Base-by-base conservation (phyloP, 2,113 vertebrate species). In the Chaenocephalus aceratus region DNA sequence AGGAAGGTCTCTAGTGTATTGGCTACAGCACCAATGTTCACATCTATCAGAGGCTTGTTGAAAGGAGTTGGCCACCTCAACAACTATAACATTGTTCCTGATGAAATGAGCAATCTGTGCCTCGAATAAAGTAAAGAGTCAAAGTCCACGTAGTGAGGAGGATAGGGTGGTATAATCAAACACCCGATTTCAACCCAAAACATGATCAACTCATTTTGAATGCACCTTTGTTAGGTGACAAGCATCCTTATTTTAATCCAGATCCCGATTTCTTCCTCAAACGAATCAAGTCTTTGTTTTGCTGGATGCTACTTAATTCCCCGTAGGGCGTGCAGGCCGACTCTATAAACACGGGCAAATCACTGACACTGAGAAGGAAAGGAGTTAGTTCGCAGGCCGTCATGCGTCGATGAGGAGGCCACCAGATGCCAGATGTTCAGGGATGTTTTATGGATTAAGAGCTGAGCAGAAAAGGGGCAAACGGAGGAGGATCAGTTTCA, bases 391-490 rank as follows among this genome's bases (percentile, higher is more conserved):
- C 51, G 3, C 72, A 51, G 52, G 18, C 45, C 67, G 45, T 82
- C 51, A 44, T 70, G 44, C 87, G 83, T 73, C 18, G 52, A 77
- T 48, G 85, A 85, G 67, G 62, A 72, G 74, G 70, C 72, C 12
- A 82, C 61, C 83, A 87, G 80, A 72, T 88, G 77, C 77, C 90
- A 89, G 89, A 91, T 81, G 86, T 84, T 84, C 77, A 14, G 67
- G 77, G 83, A 91, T 90, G 87, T 84, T 90, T 91, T 90, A 87
- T 91, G 91, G 93, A 92, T 94, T 94, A 91, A 86, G 86, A 84
- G 85, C 77, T 69, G 64, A 77, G 86, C 72, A 77, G 75, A 76
- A 88, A 83, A 84, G 46, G 36, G 73, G 63, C 59, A 75, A 70
- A 85, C 78, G 54, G 69, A 80, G 68, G 59, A 80, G 87, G 89